Evolutionary conservation across 2,797 vertebrate genomes (phyloP), one percentile per base, ranked within the genome.

Genomic region (Antennarius maculatus): DNA sequence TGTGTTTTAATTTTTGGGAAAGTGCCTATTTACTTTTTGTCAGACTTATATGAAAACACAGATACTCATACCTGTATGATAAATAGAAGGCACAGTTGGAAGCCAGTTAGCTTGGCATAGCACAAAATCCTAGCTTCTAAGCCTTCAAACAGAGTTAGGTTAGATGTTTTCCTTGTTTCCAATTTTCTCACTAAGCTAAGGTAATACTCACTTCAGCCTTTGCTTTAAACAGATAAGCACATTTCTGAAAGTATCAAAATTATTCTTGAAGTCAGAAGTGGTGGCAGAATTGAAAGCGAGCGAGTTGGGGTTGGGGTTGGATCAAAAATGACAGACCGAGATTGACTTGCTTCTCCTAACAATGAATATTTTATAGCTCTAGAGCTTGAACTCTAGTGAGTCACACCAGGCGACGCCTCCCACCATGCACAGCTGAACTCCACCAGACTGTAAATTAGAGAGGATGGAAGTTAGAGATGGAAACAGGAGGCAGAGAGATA

Each of bases 341-440:
- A 71, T 72, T 83, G 67, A 62, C 60, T 71, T 77, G 82, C 77
- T 82, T 86, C 79, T 83, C 49, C 61, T 57, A 77, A 85, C 80
- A 85, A 88, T 84, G 71, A 84, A 81, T 86, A 83, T 83, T 88
- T 89, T 46, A 88, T 85, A 74, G 81, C 77, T 81, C 51, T 69
- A 48, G 56, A 80, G 80, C 80, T 90, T 84, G 81, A 88, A 86
- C 87, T 76, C 59, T 53, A 51, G 79, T 89, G 90, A 92, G 87
- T 91, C 89, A 91, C 75, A 82, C 68, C 80, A 76, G 81, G 85
- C 81, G 80, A 82, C 75, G 80, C 87, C 89, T 89, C 90, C 87
- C 82, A 89, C 88, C 69, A 79, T 47, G 68, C 53, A 56, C 86
- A 83, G 87, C 82, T 88, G 85, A 90, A 84, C 79, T 85, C 76